Evolutionary conservation across 2,888 invertebrate species (phyloP).

Genomic region (Celastrina argiolus): DNA sequence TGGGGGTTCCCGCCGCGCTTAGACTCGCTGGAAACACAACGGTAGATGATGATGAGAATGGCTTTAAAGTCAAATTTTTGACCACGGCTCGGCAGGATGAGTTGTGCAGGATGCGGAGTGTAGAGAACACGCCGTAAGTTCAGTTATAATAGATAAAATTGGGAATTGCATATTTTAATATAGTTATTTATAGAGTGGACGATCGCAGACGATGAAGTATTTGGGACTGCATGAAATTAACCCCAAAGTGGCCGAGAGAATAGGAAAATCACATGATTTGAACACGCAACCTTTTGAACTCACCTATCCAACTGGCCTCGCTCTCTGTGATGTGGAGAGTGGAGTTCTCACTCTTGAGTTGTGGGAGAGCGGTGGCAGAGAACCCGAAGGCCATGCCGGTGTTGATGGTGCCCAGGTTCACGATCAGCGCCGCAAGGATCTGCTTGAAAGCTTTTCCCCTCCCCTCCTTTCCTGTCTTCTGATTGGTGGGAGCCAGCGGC

Average conservation of each 20-base stretch:
- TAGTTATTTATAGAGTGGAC: too few relatives aligned
- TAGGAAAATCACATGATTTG: too few relatives aligned
- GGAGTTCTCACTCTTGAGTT: constrained; percentile 70
- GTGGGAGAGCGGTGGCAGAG: constrained; percentile 81
- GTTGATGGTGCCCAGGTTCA: constrained; percentile 82
- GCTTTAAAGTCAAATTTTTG: too few relatives aligned
- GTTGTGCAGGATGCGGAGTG: too few relatives aligned
- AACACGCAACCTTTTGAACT: constrained; percentile 36
- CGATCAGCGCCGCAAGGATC: constrained; percentile 80
- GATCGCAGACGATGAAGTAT: too few relatives aligned
- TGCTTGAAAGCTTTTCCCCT: constrained; percentile 73
- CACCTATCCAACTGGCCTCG: constrained; percentile 84
- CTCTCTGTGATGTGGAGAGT: constrained; percentile 71
- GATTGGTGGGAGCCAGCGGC: constrained; percentile 39
- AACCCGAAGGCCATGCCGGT: constrained; percentile 85
- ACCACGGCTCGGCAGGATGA: too few relatives aligned
- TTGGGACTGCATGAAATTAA: too few relatives aligned
- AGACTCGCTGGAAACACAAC: constrained; percentile 77
- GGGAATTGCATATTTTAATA: too few relatives aligned
- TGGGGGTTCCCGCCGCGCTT: constrained; percentile 81
- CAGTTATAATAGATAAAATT: too few relatives aligned
- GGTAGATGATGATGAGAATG: too few relatives aligned
- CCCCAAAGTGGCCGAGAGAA: too few relatives aligned
- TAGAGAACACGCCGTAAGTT: too few relatives aligned
- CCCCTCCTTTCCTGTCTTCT: constrained; percentile 48